Conservation (phyloP, 2,113 vertebrate genomes). For the Syrrhaptes paradoxus region DNA sequence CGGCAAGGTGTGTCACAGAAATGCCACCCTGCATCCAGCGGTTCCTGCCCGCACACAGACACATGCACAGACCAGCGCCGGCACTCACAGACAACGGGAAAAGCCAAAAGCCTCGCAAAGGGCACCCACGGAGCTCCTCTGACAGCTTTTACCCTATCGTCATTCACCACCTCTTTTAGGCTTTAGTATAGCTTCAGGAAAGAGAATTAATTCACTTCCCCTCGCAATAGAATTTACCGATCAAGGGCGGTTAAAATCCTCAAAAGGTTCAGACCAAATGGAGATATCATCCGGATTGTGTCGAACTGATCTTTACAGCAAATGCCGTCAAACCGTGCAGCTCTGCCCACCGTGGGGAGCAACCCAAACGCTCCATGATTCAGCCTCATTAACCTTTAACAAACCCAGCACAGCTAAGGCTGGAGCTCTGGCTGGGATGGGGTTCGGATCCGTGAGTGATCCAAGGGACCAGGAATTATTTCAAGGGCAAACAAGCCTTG, state of each 20-base stretch:
- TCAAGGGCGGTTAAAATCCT: background rate
- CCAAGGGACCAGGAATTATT: background rate
- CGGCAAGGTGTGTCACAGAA: constrained; percentile 27
- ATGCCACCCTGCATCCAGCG: background rate
- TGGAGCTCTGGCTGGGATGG: background rate
- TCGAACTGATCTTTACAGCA: background rate
- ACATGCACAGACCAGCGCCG: background rate
- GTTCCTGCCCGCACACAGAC: constrained; percentile 42
- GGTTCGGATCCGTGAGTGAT: background rate
- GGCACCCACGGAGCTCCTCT: constrained; percentile 23
- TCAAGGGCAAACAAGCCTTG: background rate
- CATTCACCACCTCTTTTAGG: background rate
- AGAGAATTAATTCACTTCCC: background rate
- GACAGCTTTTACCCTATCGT: background rate
- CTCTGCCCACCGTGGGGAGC: background rate
- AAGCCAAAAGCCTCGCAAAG: constrained; percentile 6
- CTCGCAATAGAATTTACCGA: background rate
- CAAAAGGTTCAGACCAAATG: background rate
- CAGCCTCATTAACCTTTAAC: background rate
- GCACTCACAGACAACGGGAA: constrained; percentile 42
- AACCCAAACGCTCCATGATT: background rate
- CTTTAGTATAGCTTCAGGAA: background rate
- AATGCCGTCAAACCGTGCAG: background rate
- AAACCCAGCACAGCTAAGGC: background rate
- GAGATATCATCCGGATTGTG: background rate